phyloP scores from a whole-genome alignment of 2,113 vertebrate species.

The Pterocles burchelli region DNA sequence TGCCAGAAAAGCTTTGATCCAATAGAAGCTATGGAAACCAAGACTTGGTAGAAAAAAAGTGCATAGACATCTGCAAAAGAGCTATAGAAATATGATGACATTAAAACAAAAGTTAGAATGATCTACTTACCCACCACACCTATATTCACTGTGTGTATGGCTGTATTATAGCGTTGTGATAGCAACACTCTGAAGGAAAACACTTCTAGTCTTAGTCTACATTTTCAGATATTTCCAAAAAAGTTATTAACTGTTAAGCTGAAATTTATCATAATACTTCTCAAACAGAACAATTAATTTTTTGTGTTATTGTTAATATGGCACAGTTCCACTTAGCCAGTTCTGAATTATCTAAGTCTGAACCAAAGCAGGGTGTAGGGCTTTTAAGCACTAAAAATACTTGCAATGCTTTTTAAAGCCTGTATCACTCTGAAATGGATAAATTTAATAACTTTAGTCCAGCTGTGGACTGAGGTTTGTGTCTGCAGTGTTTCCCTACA shows the following conservation, averaged over 20 bases:
- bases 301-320: background rate
- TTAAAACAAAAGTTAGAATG: conserved; percentile 38
- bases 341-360: background rate
- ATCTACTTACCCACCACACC: conserved; percentile 11
- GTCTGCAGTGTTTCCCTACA: background rate
- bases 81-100: conserved; percentile 37
- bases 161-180: conserved; percentile 21
- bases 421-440: background rate
- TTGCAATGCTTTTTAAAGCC: background rate
- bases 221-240: background rate
- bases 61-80: conserved; percentile 50
- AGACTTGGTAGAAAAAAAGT: background rate
- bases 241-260: background rate
- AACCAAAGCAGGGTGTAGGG: background rate
- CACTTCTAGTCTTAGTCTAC: background rate
- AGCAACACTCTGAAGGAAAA: conserved; percentile 30
- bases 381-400: background rate
- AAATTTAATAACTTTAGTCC: background rate
- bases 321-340: background rate
- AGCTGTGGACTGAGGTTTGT: background rate
- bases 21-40: conserved; percentile 50
- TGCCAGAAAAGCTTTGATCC: conserved; percentile 47
- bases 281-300: background rate
- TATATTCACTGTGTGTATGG: background rate
- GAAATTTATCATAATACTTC: conserved; percentile 14